Conservation (phyloP, 2,113 vertebrate species). For the Saguinus midas region DNA sequence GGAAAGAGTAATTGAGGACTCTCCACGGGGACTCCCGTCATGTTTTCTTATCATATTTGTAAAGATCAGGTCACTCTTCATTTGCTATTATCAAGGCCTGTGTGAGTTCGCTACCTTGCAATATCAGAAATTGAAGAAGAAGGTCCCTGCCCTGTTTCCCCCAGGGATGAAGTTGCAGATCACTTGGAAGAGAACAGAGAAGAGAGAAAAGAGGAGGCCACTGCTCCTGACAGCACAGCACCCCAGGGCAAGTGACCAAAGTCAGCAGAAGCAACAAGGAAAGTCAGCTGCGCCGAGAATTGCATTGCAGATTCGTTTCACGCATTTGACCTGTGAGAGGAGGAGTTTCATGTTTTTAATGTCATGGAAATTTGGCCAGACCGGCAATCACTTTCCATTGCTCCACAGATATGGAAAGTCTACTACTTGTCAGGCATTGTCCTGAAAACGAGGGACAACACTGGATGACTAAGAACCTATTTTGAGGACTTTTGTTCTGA, state of each 20-base stretch:
- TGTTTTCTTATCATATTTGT: too few species aligned
- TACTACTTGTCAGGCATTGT: accelerated
- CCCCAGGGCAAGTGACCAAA: neutral
- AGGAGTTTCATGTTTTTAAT: neutral
- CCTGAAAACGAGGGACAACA: accelerated
- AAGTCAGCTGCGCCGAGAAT: neutral
- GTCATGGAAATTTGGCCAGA: neutral
- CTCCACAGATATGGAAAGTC: neutral
- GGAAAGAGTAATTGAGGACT: accelerated
- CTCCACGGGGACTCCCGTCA: accelerated
- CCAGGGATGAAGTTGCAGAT: accelerated
- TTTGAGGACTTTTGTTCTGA: neutral
- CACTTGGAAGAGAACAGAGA: neutral
- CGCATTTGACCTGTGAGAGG: neutral
- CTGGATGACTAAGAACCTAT: neutral
- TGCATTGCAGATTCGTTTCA: accelerated
- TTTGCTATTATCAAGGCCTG: accelerated
- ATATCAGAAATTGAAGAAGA: too few species aligned
- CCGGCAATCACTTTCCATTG: accelerated
- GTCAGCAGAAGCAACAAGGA: neutral
- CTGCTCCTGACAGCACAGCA: too few species aligned
- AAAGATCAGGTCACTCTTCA: neutral
- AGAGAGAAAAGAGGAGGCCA: neutral
- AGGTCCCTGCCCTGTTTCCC: accelerated
- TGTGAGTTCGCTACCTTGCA: accelerated